Base-by-base conservation (phyloP, 1,140 invertebrate species). In the Hestina assimilis region DNA sequence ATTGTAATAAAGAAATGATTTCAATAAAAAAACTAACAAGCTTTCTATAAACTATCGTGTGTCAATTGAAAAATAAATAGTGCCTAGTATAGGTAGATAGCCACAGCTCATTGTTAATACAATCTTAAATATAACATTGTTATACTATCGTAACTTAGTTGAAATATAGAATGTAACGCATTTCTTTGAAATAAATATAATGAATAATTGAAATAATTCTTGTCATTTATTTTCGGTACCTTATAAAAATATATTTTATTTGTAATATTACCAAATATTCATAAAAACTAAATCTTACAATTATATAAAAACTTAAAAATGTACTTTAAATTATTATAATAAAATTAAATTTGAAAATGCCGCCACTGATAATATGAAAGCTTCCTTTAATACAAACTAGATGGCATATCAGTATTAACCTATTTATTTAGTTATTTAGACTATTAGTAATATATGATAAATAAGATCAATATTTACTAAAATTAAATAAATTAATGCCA, bases 61-160 rank as follows among this genome's bases (percentile, higher is more conserved):
- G 83, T 87, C 83, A 87, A 87, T 87, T 87, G 81, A 79, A 73
- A 56, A 68, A 72, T 65, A 80, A 59, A 83, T 87, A 87, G 81
- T 87, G 83, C 83, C 83, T 87, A 87, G 83, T 46, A 53, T 79
- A 68, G 64, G 66, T 61, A 68, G 64, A 67, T 61, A 53, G 66
- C 51, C 56, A 64, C 67, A 55, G 65, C 68, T 80, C 72, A 75
- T 76, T 73, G 68, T 72, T 79, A 71, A 40, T 65, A 47, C 65
- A 47, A 63, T 59, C 40, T 62, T 38, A 40, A 45, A 45, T 40
- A 42, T 47, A 59, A 54, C 54, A 73, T 62, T 73, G 57, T 59
- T 67, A 63, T 56, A 57, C 40, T 58, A 43, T 43, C 28, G 31
- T 31, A 21, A 55, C 17, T 43, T 52, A 52, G 29, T 35, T 17